phyloP scores from a whole-genome alignment of 2,113 vertebrate species.

The Petromus typicus region DNA sequence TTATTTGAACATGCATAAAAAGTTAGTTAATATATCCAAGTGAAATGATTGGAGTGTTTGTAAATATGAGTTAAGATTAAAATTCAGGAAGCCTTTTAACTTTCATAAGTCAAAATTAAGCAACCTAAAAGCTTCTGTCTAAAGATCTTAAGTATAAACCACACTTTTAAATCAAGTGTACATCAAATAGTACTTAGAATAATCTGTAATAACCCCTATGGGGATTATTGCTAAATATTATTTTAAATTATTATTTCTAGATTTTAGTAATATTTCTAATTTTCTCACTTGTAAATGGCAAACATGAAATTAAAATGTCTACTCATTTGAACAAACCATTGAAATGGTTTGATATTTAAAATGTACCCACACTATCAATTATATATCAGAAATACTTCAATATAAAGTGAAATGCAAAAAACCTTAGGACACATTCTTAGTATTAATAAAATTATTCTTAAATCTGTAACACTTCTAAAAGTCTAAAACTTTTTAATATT shows the following conservation, averaged over 20 bases:
- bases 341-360: constrained; percentile 15
- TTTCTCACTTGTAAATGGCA: background rate
- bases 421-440: background rate
- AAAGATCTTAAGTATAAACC: background rate
- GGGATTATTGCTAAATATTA: background rate
- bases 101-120: background rate
- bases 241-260: background rate
- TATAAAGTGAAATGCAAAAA: constrained; percentile 12
- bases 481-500: constrained; percentile 19
- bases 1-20: background rate
- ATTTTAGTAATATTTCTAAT: background rate
- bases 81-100: background rate
- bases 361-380: background rate
- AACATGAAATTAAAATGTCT: background rate
- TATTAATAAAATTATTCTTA: constrained; percentile 15
- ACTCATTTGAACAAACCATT: background rate
- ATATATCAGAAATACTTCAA: background rate
- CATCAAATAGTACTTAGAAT: background rate
- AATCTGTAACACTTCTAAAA: background rate
- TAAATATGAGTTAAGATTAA: background rate
- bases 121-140: constrained; percentile 23
- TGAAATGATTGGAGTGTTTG: background rate
- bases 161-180: background rate
- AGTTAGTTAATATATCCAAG: background rate
- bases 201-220: background rate